Evolutionary conservation across 2,113 vertebrate genomes (phyloP), one percentile per base, ranked within the genome.

Genomic region (Calyptomena viridis): DNA sequence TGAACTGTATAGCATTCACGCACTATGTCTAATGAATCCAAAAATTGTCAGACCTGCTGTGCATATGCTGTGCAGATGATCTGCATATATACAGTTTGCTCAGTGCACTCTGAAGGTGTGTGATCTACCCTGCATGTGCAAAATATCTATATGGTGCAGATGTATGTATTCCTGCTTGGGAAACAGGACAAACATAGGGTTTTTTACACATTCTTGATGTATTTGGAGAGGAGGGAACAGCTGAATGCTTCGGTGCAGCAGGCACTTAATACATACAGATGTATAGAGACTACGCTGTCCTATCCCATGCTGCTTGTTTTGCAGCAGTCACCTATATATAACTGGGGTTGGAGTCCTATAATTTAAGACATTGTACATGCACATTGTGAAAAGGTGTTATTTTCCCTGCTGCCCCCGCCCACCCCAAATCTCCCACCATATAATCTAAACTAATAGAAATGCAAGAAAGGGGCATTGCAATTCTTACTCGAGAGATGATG

Each of bases 1-100:
- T 84, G 76, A 96, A 81, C 52, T 50, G 37, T 71, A 20, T 3
- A 55, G 60, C 86, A 44, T 76, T 67, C 85, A 66, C 1, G 4
- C 33, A 37, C 59, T 28, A 27, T 28, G 83, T 80, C 75, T 94
- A 84, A 92, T 4, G 16, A 95, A 93, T 71, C 75, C 55, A 25
- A 49, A 67, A 84, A 86, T 27, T 52, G 86, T 67, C 94, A 94
- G 72, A 86, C 76, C 59, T 93, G 88, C 92, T 86, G 69, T 74
- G 92, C 88, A n/a, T 49, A 81, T 11, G 50, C 90, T 89, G 63
- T 80, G 68, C 72, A 85, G 76, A 58, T 86, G 68, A 93, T 90
- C 73, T 92, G 60, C 79, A 39, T 74, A 18, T 28, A 83, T 59
- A 76, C 74, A 35, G 28, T 25, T 64, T n/a, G 74, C 67, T 53